Evolutionary conservation across 2,797 vertebrate species (phyloP).

Genomic region (Coendou prehensilis): DNA sequence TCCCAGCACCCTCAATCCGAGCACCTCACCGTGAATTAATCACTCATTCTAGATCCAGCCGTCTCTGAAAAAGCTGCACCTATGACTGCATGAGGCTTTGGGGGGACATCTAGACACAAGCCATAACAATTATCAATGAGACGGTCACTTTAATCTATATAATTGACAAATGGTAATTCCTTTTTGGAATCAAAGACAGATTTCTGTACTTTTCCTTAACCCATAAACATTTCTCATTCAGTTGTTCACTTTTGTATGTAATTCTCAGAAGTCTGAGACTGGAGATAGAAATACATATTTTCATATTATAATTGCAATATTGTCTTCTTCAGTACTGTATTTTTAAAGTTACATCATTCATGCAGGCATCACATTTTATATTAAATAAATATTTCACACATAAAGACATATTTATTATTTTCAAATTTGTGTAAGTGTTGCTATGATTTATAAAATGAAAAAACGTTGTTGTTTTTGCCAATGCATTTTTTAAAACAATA

Average conservation of each 20-base stretch:
- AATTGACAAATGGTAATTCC: constrained; percentile 45
- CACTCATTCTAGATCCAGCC: background rate
- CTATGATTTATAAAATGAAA: constrained; percentile 32
- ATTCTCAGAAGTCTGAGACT: constrained; percentile 22
- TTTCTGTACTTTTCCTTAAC: constrained; percentile 24
- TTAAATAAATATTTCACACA: constrained; percentile 29
- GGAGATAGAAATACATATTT: background rate
- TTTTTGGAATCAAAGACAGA: background rate
- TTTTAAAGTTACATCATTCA: constrained; percentile 42
- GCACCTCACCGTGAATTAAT: background rate
- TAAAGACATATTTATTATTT: constrained; percentile 33
- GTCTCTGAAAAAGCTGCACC: background rate
- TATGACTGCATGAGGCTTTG: background rate
- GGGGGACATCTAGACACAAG: background rate
- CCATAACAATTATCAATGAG: background rate
- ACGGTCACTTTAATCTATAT: background rate
- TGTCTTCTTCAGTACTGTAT: background rate
- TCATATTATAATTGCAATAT: background rate
- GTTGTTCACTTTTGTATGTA: background rate
- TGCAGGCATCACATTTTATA: background rate
- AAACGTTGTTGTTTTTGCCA: background rate
- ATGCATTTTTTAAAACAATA: background rate
- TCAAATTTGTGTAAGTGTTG: constrained; percentile 32
- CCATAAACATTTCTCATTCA: background rate
- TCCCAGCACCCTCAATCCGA: background rate